Evolutionary conservation across 2,113 vertebrate species (phyloP).

Genomic region (Brachypodius melanocephalos): DNA sequence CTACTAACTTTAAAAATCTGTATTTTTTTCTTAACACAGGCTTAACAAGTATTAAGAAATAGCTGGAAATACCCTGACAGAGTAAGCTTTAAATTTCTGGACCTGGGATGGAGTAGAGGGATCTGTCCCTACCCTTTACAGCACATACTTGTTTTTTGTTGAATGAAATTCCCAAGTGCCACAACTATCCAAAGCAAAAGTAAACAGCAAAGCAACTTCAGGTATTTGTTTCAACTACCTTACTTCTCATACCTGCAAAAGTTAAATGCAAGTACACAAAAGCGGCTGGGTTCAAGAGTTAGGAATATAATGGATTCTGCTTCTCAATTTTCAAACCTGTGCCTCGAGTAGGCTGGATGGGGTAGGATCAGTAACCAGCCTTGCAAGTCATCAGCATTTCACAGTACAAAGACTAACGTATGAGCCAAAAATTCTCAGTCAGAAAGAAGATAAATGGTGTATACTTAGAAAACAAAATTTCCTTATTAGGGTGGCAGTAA

Average conservation of each 20-base stretch:
- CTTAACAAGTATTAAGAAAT: background rate
- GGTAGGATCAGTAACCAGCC: background rate
- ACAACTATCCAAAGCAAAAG: background rate
- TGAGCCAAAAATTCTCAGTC: slow-evolving; percentile 38
- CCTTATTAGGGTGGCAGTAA: slow-evolving; percentile 49
- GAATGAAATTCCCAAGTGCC: background rate
- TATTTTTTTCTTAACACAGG: background rate
- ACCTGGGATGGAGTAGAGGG: background rate
- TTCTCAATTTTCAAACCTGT: background rate
- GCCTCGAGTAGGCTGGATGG: background rate
- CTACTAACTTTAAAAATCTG: background rate
- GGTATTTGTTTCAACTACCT: background rate
- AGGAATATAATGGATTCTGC: background rate
- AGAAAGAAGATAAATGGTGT: background rate
- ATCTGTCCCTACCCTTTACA: background rate
- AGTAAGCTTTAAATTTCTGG: background rate
- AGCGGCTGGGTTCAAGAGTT: background rate
- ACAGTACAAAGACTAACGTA: slow-evolving; percentile 13
- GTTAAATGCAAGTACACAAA: background rate
- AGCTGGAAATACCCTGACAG: background rate
- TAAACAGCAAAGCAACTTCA: background rate
- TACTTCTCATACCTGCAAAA: background rate
- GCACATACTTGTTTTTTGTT: background rate
- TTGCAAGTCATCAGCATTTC: slow-evolving; percentile 17
- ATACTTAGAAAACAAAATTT: slow-evolving; percentile 52